Evolutionary conservation across 2,113 vertebrate species (phyloP), one percentile per base, ranked within the genome.

Genomic region (Amblyopsis rosae): DNA sequence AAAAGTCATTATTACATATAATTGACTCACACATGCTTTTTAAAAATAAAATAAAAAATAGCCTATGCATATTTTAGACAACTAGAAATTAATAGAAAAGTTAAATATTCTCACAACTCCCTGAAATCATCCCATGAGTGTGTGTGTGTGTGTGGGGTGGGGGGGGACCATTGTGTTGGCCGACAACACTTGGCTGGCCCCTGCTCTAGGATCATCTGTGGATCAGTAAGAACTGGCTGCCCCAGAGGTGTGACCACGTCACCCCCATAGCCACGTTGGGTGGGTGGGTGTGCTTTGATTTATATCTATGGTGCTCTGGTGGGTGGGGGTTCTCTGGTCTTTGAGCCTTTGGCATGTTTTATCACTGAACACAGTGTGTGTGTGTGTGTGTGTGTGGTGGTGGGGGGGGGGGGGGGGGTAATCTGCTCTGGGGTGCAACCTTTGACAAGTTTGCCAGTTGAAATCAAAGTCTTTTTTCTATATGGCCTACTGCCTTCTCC

Each of bases 381-480:
- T 16, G 60, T 45, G 58, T 35, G 13, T 41, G 33, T 41, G 12
- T 54, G 11, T 9, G 15, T n/a, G 8, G 26, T 26, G 26, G 1
- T 1, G 2, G 26, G 0, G 26, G 13, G 41, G 10, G 15, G 48
- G 45, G 17, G 15, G 9, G 10, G 60, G 3, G 9, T 32, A 10
- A 26, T 62, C 33, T 19, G 53, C 66, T 32, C 26, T 48, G 63
- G 51, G 59, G 78, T 77, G 84, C 56, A 59, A 75, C 61, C 68
- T 83, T 82, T 86, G 78, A 86, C 86, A 85, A 87, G 66, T 85
- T 75, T 58, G 69, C 73, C 76, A 80, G 80, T 85, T 26, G 78
- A 81, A 87, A 81, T 82, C 75, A 87, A 80, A 82, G 68, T 33
- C 65, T 65, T 70, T 16, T 5, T 16, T 19, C 11, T 15, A 10